Percentiles rank a stretch among this genome's conserved stretches.
These are phyloP conservation scores for Sula dactylatra DNA, from an alignment of 2,113 vertebrate genomes.

Conservation along the genomic window DNA sequence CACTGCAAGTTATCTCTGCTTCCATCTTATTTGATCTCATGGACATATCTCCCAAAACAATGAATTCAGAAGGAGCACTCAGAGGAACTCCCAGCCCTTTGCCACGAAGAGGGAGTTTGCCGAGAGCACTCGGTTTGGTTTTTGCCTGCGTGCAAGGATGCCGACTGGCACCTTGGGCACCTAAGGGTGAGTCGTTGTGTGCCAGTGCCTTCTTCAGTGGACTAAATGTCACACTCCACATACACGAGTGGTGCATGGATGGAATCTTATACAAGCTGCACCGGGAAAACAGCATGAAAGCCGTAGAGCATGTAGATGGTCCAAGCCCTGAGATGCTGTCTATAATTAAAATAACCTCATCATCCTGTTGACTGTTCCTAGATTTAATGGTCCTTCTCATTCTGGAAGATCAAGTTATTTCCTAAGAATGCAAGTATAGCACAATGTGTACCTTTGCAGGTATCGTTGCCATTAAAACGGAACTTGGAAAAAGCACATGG, in stretches of 20 bases:
- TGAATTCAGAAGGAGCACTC: background rate
- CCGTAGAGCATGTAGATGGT: accelerated
- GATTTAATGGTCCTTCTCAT: background rate
- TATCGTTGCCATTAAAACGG: background rate
- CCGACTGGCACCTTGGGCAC: accelerated
- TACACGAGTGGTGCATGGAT: accelerated
- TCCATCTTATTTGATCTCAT: background rate
- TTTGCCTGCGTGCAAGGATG: background rate
- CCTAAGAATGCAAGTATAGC: background rate
- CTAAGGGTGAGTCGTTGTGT: accelerated
- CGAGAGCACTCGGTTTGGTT: accelerated
- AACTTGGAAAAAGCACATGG: background rate
- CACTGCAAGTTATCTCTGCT: background rate
- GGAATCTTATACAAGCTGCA: background rate
- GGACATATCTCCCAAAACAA: background rate
- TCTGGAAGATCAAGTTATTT: background rate
- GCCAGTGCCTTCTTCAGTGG: background rate
- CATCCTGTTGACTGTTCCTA: background rate
- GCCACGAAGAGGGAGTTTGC: background rate
- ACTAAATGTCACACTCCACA: accelerated
- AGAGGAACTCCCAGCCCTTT: background rate
- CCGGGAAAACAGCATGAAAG: background rate
- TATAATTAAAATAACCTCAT: background rate
- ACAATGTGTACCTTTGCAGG: background rate
- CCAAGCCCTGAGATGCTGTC: background rate